Conservation (phyloP, 2,113 vertebrate genomes). For the Delphinapterus leucas region DNA sequence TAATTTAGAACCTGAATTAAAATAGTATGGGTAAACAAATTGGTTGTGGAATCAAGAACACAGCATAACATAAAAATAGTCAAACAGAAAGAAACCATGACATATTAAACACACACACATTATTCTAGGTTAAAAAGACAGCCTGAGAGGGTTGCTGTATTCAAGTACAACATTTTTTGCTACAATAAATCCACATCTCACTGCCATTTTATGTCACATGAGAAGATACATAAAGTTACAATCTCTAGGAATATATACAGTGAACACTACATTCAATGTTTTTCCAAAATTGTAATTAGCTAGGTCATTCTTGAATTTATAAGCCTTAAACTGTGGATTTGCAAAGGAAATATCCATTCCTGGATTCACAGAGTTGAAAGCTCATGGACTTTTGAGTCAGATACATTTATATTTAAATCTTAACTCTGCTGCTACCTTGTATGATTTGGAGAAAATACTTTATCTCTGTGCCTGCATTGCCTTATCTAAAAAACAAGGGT, state of each 20-base stretch:
- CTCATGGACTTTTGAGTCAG: not conserved
- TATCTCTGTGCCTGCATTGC: not conserved
- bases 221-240: not conserved
- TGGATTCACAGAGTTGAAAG: not conserved
- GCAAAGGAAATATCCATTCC: not conserved
- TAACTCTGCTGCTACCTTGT: not conserved
- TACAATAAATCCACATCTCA: not conserved
- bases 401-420: not conserved
- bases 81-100: not conserved
- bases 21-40: not conserved
- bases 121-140: not conserved
- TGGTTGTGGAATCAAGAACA: not conserved
- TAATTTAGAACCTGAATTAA: conserved; percentile 46
- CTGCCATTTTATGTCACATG: not conserved
- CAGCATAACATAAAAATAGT: not conserved
- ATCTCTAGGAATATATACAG: not conserved
- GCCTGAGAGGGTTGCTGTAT: not conserved
- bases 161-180: not conserved
- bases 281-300: not conserved
- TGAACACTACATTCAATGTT: not conserved
- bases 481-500: not conserved
- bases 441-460: not conserved
- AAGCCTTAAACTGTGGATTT: not conserved
- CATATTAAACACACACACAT: not conserved
- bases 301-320: not conserved